Evolutionary conservation across 2,797 vertebrate genomes (phyloP), one percentile per base, ranked within the genome.

Genomic region (Ambastaia sidthimunki): DNA sequence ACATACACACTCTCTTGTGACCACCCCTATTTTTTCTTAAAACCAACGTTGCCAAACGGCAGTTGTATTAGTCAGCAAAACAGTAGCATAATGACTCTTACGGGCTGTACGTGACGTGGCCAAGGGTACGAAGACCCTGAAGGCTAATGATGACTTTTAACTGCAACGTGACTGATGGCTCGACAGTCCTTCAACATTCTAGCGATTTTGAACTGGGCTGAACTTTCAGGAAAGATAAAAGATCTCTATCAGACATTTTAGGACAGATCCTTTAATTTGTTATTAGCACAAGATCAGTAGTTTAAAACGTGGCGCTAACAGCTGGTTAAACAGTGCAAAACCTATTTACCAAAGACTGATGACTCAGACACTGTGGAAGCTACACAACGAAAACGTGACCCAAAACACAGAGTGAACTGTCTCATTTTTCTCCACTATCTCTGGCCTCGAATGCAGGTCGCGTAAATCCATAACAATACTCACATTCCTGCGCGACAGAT

Each of bases 61-160:
- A 78, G 80, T 25, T 52, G 59, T 80, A 84, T 86, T 82, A 86
- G 74, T 84, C 85, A 83, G 83, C 85, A 81, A 59, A 83, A 74
- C 57, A 71, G 62, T 16, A 10, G 37, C 57, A 47, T 18, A 47
- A 31, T 80, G 76, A 74, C 47, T 37, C 50, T 47, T 60, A 19
- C 68, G n/a, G 44, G 70, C 44, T 28, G 23, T 63, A 48, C 16
- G 11, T 62, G 76, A 71, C 15, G n/a, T 70, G 4, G 5, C 74
- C 34, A 68, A 21, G 7, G 19, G 4, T 47, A n/a, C 2, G 2
- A 19, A 59, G 11, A 59, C 7, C 11, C 34, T n/a, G 25, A 48
- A 69, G 37, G 65, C 23, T 69, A 48, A 59, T 48, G 31, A 41
- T 34, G 47, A 19, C 57, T 19, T 28, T 23, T 18, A 52, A 52